Conservation (phyloP, 2,797 vertebrate species). For the Hippoglossus hippoglossus region DNA sequence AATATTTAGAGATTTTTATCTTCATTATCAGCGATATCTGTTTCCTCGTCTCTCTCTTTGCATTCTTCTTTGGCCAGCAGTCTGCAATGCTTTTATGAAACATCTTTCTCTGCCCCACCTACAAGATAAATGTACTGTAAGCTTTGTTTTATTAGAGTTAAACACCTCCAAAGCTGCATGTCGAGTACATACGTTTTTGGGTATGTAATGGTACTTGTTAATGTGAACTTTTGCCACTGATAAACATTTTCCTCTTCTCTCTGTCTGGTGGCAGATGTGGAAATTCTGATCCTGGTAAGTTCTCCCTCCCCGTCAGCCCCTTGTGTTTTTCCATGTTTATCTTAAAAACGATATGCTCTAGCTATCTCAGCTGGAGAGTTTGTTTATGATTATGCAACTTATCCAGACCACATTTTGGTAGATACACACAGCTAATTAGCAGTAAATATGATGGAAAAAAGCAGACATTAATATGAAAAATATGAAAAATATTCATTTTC, state of each 20-base stretch:
- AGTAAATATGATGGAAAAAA: slow-evolving; percentile 27
- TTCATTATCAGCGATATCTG: slow-evolving; percentile 70
- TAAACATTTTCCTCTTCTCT: slow-evolving; percentile 56
- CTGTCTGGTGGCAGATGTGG: slow-evolving; percentile 74
- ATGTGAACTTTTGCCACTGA: slow-evolving; percentile 62
- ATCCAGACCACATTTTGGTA: slow-evolving; percentile 63
- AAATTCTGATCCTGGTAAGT: slow-evolving; percentile 78
- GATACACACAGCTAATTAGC: slow-evolving; percentile 48
- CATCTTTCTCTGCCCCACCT: slow-evolving; percentile 28
- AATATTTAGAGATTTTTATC: slow-evolving; percentile 78
- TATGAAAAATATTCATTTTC: slow-evolving; percentile 14
- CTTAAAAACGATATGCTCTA: slow-evolving; percentile 54
- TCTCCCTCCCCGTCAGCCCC: slow-evolving; percentile 39
- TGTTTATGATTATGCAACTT: slow-evolving; percentile 66
- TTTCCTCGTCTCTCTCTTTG: slow-evolving; percentile 37
- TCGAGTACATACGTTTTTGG: slow-evolving; percentile 34
- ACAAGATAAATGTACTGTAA: slow-evolving; percentile 52
- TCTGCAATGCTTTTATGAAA: slow-evolving; percentile 36
- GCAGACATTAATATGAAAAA: slow-evolving; percentile 36
- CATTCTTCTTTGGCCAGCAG: slow-evolving; percentile 38
- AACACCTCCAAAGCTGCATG: slow-evolving; percentile 51
- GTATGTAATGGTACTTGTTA: slow-evolving; percentile 46
- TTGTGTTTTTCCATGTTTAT: slow-evolving; percentile 74
- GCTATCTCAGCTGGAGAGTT: slow-evolving; percentile 65
- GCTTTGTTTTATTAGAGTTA: slow-evolving; percentile 41